Base-by-base conservation (phyloP, 2,113 vertebrate species). In the Lepus timidus region DNA sequence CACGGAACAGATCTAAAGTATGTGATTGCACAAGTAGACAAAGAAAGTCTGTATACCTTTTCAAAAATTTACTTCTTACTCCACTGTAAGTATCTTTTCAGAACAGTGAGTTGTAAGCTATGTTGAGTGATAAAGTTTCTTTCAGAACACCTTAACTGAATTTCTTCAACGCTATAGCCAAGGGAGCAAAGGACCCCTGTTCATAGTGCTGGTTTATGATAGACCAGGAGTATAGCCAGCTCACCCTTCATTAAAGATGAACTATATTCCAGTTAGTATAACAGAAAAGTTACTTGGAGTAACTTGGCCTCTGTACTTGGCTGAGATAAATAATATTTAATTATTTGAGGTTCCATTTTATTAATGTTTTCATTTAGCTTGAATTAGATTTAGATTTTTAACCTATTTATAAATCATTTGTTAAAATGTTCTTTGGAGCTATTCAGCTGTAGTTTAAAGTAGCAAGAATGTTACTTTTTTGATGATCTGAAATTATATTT, bases 341-440 rank as follows among this genome's bases (percentile, higher is more conserved):
- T 39, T 71, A 88, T 89, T 92, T 29, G 16, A 85, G 76, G 31
- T 74, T 68, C 22, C 9, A 39, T 13, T 83, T 1, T 76, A 52
- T 75, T 90, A 22, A 3, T 62, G 31, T 62, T 92, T 88, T 29
- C 20, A 62, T 49, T 92, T 29, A 94, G 67, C 78, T 67, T 70
- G 52, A 65, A 55, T 93, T n/a, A 75, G 64, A 33, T 67, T 61
- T 1, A 2, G 36, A 82, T 84, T 70, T 96, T 80, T 7, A 81
- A 84, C 2, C 23, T n/a, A 87, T 52, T 74, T 62, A n/a, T 78
- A 36, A 36, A 27, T 62, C 71, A 64, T 55, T 62, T 85, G 44
- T 39, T 80, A 23, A 0, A 52, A 31, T 68, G 13, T 79, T 88
- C 39, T 70, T 70, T 70, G 68, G 73, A 84, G 51, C 7, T 80